Conservation (phyloP, 2,888 invertebrate genomes). For the Flabesymbios commensalis region DNA sequence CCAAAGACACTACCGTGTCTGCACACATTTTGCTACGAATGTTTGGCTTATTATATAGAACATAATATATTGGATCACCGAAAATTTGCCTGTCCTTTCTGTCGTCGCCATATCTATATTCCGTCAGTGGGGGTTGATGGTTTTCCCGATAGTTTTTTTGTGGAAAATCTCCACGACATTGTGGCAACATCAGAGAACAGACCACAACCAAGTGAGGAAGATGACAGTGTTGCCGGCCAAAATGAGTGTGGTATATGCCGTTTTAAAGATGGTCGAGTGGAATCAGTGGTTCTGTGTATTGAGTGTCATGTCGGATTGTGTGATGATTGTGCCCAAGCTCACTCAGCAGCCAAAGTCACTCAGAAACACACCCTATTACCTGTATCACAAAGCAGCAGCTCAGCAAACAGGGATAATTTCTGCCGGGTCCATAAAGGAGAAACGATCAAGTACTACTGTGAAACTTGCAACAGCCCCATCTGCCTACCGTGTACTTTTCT, state of each 20-base stretch:
- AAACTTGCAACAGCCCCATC: conserved; percentile 32
- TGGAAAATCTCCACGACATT: conserved; percentile 26
- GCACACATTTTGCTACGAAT: conserved; percentile 37
- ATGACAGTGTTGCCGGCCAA: background rate
- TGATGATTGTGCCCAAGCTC: conserved; percentile 19
- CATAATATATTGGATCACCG: conserved; percentile 31
- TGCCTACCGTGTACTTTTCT: conserved; percentile 35
- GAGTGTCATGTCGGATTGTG: conserved; percentile 33
- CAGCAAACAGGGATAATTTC: conserved; percentile 20
- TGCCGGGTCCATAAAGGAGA: conserved; percentile 32
- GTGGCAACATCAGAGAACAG: background rate
- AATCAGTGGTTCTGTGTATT: conserved; percentile 19
- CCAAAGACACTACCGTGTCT: conserved; percentile 38
- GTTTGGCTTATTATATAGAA: conserved; percentile 24
- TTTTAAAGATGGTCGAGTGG: conserved; percentile 21
- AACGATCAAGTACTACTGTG: conserved; percentile 35
- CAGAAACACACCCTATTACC: conserved; percentile 29
- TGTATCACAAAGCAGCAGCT: background rate
- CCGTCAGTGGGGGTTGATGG: conserved; percentile 31
- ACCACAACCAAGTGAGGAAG: background rate
- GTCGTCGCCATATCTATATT: conserved; percentile 32
- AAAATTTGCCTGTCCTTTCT: conserved; percentile 38
- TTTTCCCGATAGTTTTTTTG: conserved; percentile 37
- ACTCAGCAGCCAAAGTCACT: conserved; percentile 29
- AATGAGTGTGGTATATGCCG: conserved; percentile 32